Base-by-base conservation (phyloP, 1,140 invertebrate genomes). In the Sitophilus oryzae region DNA sequence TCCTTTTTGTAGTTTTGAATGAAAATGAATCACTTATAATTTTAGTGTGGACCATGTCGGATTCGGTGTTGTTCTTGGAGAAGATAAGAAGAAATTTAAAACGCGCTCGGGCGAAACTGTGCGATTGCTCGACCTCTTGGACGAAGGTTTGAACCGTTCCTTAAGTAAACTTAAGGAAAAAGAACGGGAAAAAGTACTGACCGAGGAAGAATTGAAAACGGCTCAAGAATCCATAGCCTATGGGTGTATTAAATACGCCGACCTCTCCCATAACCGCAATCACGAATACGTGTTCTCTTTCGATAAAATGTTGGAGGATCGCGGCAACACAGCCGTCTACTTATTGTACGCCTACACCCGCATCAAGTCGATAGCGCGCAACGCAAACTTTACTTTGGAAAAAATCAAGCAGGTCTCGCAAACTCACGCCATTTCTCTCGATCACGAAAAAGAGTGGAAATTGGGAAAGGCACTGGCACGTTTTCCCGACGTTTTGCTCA, bases 81-180 rank as follows among this genome's bases (percentile, higher is more conserved):
- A 97, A 75, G 96, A 99, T 76, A 95, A 91, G 71, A 99, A 99
- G 70, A 99, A 98, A 73, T 98, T 99, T 67, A 99, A 99, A 76
- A 99, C 96, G 0, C 80, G 97, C 47, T 98, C 95, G 22, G 96
- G 96, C 4, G 96, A 99, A 60, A 96, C 94, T 5, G 85, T 99
- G 0, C 84, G 90, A 59, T 74, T 99, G 0, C 78, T 80, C 8
- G 90, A 97, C 62, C 76, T 99, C n/a, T 74, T 99, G 4, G 87
- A 98, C 68, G 96, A 99, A 82, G 96, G 94, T 42, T 68, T 97
- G 18, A 87, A 83, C 57, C 78, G 92, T 51, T 79, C 93, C 6
- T 71, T 86, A 48, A 85, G 90, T 38, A 98, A 96, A 70, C 74
- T 99, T 6, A 77, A 81, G 52, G 93, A 98, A 66, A 98, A 98